Base-by-base conservation (phyloP, 2,113 vertebrate genomes). In the Thermophis baileyi region DNA sequence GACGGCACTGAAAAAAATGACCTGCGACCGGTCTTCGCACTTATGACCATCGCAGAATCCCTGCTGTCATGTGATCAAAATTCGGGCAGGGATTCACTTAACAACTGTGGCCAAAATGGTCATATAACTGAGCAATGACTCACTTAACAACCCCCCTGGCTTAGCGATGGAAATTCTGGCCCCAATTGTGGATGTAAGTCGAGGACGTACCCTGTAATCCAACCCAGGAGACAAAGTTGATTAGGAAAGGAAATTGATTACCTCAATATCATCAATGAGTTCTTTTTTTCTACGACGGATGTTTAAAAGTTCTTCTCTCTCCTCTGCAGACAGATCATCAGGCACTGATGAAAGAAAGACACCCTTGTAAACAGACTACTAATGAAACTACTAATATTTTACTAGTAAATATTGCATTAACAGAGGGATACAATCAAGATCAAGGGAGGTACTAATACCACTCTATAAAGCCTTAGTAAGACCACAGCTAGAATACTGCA, bases 251-350 rank as follows among this genome's bases (percentile, higher is more conserved):
- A 92, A 92, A 87, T 20, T 49, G 63, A 85, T 98, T 97, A 99
- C 99, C 99, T 99, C 99, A 60, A 99, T 99, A 94, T 99, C 99
- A 97, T 99, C 99, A 53, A 99, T 99, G 93, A 99, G 97, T 95
- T 99, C 99, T 92, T 98, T 98, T 96, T 99, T 99, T 94, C 99
- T 98, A 57, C 99, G 98, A 89, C 99, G 98, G 96, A 99, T 99
- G 97, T 99, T 99, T 92, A 98, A 96, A 94, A 99, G 98, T 94
- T 99, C 99, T 95, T 99, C 98, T 95, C 98, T 98, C 95, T 99
- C 99, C 95, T 99, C 99, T 81, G 98, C 91, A n/a, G 99, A 99
- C 53, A 99, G 98, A 94, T 99, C 99, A 97, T 99, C 98, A 0
- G 99, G 99, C 95, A 99, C 99, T 99, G 96, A 55, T 6, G 74